phyloP scores from a whole-genome alignment of 2,888 invertebrate genomes.

The Rotaria socialis region DNA sequence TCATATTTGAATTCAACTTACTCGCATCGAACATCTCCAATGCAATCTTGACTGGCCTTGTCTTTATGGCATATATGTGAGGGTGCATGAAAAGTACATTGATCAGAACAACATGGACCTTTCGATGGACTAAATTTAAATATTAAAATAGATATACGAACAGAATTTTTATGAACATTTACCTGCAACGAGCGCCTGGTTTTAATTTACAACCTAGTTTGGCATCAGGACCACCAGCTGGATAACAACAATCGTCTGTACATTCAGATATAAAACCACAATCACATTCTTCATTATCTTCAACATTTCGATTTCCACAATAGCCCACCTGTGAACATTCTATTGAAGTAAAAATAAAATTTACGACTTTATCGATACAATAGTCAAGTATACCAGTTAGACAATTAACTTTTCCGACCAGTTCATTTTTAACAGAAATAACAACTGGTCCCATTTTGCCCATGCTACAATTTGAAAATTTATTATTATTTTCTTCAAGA shows the following conservation, averaged over 20 bases:
- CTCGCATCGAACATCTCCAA: conserved; percentile 67
- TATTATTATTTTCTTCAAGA: conserved; percentile 50
- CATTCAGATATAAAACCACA: conserved; percentile 83
- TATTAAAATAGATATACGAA: background rate
- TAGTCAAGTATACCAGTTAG: background rate
- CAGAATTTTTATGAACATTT: background rate
- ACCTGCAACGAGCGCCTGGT: background rate
- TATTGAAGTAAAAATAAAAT: background rate
- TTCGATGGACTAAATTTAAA: conserved; percentile 75
- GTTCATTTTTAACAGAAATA: conserved; percentile 38
- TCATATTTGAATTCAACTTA: background rate
- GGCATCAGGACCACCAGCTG: background rate
- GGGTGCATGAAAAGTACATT: conserved; percentile 70
- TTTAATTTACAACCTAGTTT: conserved; percentile 35
- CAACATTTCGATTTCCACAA: conserved; percentile 97
- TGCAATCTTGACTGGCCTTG: conserved; percentile 85
- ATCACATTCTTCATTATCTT: conserved; percentile 94
- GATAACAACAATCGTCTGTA: conserved; percentile 73
- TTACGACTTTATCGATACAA: too few relatives aligned
- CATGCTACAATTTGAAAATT: conserved; percentile 53
- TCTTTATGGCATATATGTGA: conserved; percentile 70
- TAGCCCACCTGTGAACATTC: background rate
- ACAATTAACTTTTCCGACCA: background rate
- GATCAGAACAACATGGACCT: conserved; percentile 85
- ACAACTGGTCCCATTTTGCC: conserved; percentile 48